These are phyloP conservation scores for Propsilocerus akamusi DNA, from an alignment of 1,140 invertebrate genomes.

Conservation along the genomic window DNA sequence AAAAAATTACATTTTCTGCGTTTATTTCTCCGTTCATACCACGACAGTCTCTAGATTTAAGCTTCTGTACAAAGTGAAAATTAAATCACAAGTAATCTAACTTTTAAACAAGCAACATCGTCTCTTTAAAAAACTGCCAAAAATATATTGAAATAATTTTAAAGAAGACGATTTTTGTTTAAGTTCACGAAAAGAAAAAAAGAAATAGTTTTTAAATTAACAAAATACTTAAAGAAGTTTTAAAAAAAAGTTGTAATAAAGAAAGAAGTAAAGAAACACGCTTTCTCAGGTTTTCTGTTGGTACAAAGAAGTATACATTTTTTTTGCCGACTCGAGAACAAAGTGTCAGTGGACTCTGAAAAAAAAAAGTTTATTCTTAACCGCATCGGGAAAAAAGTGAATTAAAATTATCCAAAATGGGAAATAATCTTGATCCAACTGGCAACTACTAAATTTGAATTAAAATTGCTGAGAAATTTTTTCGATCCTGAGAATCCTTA, in stretches of 20 bases:
- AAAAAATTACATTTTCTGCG: neutral
- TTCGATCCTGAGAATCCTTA: no score
- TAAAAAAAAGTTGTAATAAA: no score
- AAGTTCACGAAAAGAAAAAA: no score
- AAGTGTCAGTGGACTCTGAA: neutral
- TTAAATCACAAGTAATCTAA: slow-evolving; percentile 2
- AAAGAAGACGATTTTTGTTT: neutral
- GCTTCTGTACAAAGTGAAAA: slow-evolving; percentile 4
- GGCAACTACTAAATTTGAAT: neutral
- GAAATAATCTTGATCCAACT: neutral
- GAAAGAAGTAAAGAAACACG: no score
- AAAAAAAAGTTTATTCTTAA: no score
- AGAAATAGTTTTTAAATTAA: neutral
- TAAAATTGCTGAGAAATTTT: neutral
- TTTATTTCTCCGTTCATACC: neutral
- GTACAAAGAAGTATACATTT: neutral
- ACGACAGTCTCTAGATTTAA: neutral
- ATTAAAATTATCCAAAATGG: slow-evolving; percentile 1
- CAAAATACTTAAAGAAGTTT: neutral
- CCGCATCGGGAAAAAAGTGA: neutral
- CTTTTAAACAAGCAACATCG: neutral
- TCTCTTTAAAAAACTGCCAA: neutral
- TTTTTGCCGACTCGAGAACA: neutral
- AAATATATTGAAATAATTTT: neutral
- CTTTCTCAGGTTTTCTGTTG: no score